Evolutionary conservation across 2,113 vertebrate genomes (phyloP).

Genomic region (Chaenogobius annularis): DNA sequence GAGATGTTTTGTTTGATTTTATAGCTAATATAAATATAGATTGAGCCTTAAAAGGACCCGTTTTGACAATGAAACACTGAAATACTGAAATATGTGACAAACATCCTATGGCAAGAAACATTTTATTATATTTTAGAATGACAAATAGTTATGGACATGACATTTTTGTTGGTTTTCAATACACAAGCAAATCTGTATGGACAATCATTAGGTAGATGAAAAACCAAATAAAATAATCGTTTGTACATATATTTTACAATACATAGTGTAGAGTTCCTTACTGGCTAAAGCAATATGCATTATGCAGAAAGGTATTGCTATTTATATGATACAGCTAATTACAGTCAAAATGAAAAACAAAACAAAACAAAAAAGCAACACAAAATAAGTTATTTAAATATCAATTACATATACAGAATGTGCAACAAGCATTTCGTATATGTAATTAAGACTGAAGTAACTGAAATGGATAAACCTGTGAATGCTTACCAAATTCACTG

Average conservation of each 20-base stretch:
- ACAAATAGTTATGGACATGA: slow-evolving; percentile 92
- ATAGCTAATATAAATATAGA: no score
- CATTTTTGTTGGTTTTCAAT: slow-evolving; percentile 84
- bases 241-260: slow-evolving; percentile 97
- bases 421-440: slow-evolving; percentile 95
- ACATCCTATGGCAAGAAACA: slow-evolving; percentile 62
- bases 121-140: slow-evolving; percentile 84
- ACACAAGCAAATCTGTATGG: slow-evolving; percentile 92
- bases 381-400: slow-evolving; percentile 99
- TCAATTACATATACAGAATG: slow-evolving; percentile 99
- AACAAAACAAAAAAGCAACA: slow-evolving; percentile 72
- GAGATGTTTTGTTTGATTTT: slow-evolving; percentile 4
- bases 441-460: slow-evolving; percentile 77
- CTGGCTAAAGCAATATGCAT: slow-evolving; percentile 87
- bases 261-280: slow-evolving; percentile 83
- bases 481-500: slow-evolving; percentile 64
- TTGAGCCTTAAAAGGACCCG: no score
- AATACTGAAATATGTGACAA: not conserved
- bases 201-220: slow-evolving; percentile 88
- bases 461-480: slow-evolving; percentile 57
- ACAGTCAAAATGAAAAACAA: slow-evolving; percentile 91
- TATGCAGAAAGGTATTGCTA: slow-evolving; percentile 87
- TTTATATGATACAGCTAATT: slow-evolving; percentile 98
- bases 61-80: not conserved
- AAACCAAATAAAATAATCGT: slow-evolving; percentile 91